These are phyloP conservation scores for Kryptolebias ocellatus DNA, from an alignment of 2,797 vertebrate species.

Conservation along the genomic window DNA sequence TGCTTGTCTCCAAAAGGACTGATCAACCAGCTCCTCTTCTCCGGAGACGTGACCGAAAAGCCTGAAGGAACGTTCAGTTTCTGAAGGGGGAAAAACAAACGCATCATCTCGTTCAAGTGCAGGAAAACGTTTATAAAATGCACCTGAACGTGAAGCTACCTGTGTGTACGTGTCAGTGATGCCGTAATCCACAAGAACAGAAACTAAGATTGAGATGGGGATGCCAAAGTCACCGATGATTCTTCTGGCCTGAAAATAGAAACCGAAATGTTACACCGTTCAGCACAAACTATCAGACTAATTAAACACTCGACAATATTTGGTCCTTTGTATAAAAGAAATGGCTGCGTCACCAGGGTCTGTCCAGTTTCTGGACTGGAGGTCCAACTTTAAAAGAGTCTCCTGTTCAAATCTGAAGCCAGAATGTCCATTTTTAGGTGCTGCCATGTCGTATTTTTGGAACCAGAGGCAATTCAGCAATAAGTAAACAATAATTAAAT, in stretches of 20 bases:
- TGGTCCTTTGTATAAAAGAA: too few relatives aligned
- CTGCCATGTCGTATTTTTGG: too few relatives aligned
- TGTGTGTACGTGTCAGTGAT: conserved; percentile 95
- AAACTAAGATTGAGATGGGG: conserved; percentile 94
- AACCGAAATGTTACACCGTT: conserved; percentile 4
- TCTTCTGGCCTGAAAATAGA: conserved; percentile 86
- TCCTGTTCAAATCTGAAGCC: too few relatives aligned
- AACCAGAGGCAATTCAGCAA: too few relatives aligned
- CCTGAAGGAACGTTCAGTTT: conserved; percentile 94
- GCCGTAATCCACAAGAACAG: conserved; percentile 89
- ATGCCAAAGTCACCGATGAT: conserved; percentile 97
- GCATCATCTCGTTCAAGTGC: background rate
- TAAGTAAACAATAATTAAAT: too few relatives aligned
- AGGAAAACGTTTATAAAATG: background rate
- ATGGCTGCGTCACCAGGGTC: too few relatives aligned
- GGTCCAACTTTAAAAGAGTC: too few relatives aligned
- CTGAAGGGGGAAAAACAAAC: conserved; percentile 61
- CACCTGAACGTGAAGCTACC: conserved; percentile 67
- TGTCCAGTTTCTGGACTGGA: too few relatives aligned
- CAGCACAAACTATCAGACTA: background rate
- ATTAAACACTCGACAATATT: too few relatives aligned
- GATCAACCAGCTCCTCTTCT: conserved; percentile 95
- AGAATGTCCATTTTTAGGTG: too few relatives aligned
- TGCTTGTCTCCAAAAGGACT: conserved; percentile 92
- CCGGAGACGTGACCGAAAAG: conserved; percentile 93